Conservation (phyloP, 2,797 vertebrate species). For the Rhabdomys pumilio region DNA sequence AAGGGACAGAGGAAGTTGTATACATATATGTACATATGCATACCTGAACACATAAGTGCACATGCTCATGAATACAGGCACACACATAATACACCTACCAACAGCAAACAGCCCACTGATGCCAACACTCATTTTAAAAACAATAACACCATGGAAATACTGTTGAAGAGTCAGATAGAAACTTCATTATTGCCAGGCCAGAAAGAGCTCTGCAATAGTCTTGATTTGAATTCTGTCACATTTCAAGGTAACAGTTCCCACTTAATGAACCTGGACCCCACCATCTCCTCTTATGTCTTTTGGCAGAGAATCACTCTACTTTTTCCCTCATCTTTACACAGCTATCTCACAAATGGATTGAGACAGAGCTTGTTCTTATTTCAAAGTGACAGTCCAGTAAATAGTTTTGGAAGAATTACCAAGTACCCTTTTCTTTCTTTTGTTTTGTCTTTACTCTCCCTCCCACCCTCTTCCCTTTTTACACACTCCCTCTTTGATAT, state of each 20-base stretch:
- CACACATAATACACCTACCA: not conserved
- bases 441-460: not conserved
- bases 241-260: not conserved
- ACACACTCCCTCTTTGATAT: not conserved
- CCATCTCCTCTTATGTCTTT: not conserved
- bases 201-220: not conserved
- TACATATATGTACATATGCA: not conserved
- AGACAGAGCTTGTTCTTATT: slow-evolving; percentile 51
- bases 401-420: slow-evolving; percentile 71
- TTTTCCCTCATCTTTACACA: slow-evolving; percentile 1
- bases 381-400: slow-evolving; percentile 54
- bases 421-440: not conserved
- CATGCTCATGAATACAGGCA: not conserved
- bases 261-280: not conserved
- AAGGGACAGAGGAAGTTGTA: not conserved
- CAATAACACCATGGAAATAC: not conserved
- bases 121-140: not conserved
- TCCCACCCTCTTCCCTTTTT: not conserved
- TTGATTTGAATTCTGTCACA: slow-evolving; percentile 16
- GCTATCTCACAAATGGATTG: slow-evolving; percentile 54
- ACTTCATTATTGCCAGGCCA: not conserved
- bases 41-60: not conserved
- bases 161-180: not conserved
- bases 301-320: not conserved
- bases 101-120: not conserved